phyloP scores from a whole-genome alignment of 2,113 vertebrate genomes.

The Rhea pennata region DNA sequence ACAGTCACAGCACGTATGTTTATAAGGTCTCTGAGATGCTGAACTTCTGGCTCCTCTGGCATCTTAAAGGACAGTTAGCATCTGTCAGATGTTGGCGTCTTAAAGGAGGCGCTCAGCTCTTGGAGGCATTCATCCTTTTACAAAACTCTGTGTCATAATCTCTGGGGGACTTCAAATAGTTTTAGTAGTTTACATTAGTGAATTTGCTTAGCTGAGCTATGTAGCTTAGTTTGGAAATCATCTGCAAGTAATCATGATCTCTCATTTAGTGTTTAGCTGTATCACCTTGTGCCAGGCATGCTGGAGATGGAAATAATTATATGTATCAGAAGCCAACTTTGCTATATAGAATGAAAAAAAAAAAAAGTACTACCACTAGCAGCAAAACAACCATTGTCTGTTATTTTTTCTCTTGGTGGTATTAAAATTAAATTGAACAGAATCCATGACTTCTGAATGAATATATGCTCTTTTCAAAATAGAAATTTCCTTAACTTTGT shows the following conservation, averaged over 20 bases:
- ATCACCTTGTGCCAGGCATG: neutral
- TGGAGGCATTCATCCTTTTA: neutral
- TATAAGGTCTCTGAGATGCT: neutral
- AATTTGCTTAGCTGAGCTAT: neutral
- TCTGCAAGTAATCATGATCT: neutral
- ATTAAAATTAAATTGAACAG: neutral
- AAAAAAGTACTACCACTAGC: neutral
- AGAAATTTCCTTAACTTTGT: neutral
- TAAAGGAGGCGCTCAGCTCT: neutral
- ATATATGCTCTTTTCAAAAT: neutral
- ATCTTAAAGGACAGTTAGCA: neutral
- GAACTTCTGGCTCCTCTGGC: neutral
- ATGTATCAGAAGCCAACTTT: slow-evolving; percentile 4
- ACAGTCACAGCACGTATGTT: neutral
- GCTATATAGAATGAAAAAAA: slow-evolving; percentile 10
- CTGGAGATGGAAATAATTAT: neutral
- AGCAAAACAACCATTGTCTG: neutral
- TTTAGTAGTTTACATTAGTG: neutral
- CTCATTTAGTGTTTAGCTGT: neutral
- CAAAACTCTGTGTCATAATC: neutral
- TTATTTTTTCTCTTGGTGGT: neutral
- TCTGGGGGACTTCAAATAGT: neutral
- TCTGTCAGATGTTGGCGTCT: neutral
- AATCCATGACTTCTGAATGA: neutral
- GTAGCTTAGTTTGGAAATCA: neutral